Base-by-base conservation (phyloP, 2,113 vertebrate species). In the Elanus axillaris region DNA sequence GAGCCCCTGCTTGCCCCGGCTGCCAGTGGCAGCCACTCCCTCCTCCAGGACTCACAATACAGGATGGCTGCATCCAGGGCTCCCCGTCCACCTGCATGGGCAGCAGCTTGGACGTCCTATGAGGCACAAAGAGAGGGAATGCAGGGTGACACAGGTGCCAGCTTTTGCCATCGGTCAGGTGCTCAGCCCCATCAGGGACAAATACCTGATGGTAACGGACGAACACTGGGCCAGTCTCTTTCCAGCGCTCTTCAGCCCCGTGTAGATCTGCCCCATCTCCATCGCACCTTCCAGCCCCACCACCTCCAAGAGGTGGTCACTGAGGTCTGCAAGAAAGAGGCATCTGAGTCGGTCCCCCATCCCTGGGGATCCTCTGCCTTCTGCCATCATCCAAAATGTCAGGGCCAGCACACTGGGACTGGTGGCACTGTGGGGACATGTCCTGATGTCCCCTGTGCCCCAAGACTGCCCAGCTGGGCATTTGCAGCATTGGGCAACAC, bases 231-330 rank as follows among this genome's bases (percentile, higher is more conserved):
- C 99, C 93, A 99, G 97, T 25, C 99, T 98, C 94, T 98, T 99
- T 31, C 99, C 99, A 0, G 99, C 99, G 1, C 99, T 99, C 98
- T 99, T 99, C 96, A 99, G 98, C 67, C 99, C 99, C 0, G 99
- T 99, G 98, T 99, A 99, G 98, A 99, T 99, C 98, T 99, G 99
- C 12, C 99, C 99, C 99, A 99, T 99, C 94, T 99, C 99, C 96
- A 99, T 99, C 0, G 99, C 99, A 9, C 99, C 99, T 75, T 99
- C 99, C 42, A 99, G 98, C 40, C 99, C 99, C 52, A 99, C 99
- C 91, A 99, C 99, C 97, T 99, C 99, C 93, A 99, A 94, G 80
- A 99, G 98, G 73, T 99, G 99, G 96, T 99, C 99, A 6, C 99
- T 99, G 94, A 99, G 98, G 83, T 99, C 99, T 99, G 98, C 21